These are phyloP conservation scores for Nyctalus aviator DNA, from an alignment of 2,797 vertebrate species.

Conservation along the genomic window DNA sequence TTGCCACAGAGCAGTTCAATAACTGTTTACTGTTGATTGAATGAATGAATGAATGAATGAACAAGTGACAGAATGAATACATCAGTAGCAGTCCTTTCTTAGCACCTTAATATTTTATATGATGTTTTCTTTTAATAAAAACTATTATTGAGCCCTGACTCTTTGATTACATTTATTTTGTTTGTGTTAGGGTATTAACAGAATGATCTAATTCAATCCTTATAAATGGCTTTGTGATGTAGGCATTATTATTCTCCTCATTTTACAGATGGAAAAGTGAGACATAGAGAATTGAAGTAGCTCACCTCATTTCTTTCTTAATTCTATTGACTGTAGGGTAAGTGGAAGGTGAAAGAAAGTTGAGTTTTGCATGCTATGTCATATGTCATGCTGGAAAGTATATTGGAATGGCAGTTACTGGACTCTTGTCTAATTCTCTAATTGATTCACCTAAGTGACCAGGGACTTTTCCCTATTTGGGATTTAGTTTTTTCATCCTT, in stretches of 20 bases:
- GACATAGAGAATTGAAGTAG: conserved; percentile 7
- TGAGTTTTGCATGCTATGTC: neutral
- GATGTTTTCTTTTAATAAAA: neutral
- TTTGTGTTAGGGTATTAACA: neutral
- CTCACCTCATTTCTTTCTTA: neutral
- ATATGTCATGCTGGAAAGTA: neutral
- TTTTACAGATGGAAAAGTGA: neutral
- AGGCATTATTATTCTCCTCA: neutral
- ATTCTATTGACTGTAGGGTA: neutral
- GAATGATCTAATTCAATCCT: neutral
- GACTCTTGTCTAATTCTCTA: neutral
- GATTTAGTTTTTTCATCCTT: neutral
- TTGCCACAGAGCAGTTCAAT: neutral
- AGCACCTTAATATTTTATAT: neutral
- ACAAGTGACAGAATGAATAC: neutral
- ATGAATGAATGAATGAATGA: neutral
- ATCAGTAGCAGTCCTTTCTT: neutral
- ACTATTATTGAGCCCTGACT: neutral
- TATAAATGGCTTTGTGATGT: neutral
- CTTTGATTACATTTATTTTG: neutral
- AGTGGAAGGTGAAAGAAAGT: neutral
- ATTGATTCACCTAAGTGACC: neutral
- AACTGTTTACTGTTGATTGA: neutral
- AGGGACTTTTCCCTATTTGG: neutral
- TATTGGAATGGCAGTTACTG: neutral